These are phyloP conservation scores for Peromyscus maniculatus DNA, from an alignment of 2,113 vertebrate species.

Conservation along the genomic window DNA sequence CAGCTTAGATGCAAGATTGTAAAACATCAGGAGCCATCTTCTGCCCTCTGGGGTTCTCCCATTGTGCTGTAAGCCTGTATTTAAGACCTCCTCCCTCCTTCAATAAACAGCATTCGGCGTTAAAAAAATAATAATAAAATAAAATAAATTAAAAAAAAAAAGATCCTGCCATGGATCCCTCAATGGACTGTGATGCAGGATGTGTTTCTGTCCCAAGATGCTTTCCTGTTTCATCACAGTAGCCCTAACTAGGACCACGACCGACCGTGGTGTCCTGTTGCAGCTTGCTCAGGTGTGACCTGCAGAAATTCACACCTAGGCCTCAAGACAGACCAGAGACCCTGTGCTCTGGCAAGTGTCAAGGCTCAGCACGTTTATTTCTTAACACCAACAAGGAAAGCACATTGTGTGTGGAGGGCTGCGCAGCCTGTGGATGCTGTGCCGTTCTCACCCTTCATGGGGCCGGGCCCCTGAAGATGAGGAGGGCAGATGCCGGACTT, in stretches of 20 bases:
- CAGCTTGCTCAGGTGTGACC: neutral
- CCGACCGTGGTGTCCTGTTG: neutral
- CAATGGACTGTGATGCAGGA: neutral
- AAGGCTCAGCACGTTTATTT: conserved; percentile 71
- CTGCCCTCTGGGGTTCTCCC: no score
- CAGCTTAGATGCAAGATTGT: no score
- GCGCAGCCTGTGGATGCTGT: neutral
- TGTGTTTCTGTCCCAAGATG: neutral
- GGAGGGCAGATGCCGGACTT: neutral
- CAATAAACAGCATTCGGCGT: no score
- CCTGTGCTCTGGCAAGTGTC: neutral
- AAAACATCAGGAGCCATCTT: no score
- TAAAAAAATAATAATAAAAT: no score
- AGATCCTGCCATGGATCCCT: neutral
- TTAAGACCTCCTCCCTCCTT: no score
- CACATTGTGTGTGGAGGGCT: neutral
- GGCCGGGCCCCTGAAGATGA: no score
- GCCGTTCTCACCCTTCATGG: neutral
- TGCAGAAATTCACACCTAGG: neutral
- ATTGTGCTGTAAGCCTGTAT: no score
- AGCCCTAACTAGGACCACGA: neutral
- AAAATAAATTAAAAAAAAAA: no score
- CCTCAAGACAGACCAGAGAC: no score
- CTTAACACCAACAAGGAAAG: conserved; percentile 5
- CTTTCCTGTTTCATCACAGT: neutral